Conservation (phyloP, 1,140 invertebrate species). For the Amphibalanus amphitrite region DNA sequence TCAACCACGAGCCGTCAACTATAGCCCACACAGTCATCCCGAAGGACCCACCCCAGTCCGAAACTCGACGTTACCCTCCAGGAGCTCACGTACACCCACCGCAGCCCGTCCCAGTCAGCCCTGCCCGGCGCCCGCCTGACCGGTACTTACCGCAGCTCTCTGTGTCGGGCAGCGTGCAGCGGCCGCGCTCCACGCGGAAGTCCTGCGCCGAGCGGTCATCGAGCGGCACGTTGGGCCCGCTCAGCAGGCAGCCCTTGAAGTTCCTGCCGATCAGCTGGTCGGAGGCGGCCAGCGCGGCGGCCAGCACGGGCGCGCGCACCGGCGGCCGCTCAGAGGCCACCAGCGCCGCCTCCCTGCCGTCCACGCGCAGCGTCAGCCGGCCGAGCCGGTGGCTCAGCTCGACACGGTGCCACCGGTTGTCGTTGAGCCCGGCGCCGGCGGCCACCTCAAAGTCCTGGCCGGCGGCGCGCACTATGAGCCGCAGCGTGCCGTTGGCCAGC, state of each 20-base stretch:
- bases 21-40: too few relatives aligned
- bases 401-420: slow-evolving; percentile 66
- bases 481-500: slow-evolving; percentile 11
- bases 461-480: slow-evolving; percentile 5
- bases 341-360: slow-evolving; percentile 29
- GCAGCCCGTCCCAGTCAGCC: too few relatives aligned
- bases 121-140: too few relatives aligned
- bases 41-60: too few relatives aligned
- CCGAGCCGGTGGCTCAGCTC: slow-evolving; percentile 44
- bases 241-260: slow-evolving; percentile 62
- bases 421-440: slow-evolving; percentile 19
- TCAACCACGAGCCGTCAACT: too few relatives aligned
- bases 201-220: slow-evolving; percentile 36
- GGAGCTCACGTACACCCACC: too few relatives aligned
- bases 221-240: slow-evolving; percentile 63
- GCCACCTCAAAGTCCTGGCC: not conserved
- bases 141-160: slow-evolving; percentile 43
- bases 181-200: slow-evolving; percentile 48
- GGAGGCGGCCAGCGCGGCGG: too few relatives aligned
- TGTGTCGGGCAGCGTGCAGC: slow-evolving; percentile 43
- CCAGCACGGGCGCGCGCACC: slow-evolving; percentile 39
- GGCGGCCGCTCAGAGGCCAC: slow-evolving; percentile 45
- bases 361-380: slow-evolving; percentile 37
- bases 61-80: too few relatives aligned
- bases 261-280: slow-evolving; percentile 49